A percentile compares a stretch with the other conserved stretches of the same genome.
Evolutionary conservation across 2,113 vertebrate genomes (phyloP).

Genomic region (Poeciliopsis occidentalis): DNA sequence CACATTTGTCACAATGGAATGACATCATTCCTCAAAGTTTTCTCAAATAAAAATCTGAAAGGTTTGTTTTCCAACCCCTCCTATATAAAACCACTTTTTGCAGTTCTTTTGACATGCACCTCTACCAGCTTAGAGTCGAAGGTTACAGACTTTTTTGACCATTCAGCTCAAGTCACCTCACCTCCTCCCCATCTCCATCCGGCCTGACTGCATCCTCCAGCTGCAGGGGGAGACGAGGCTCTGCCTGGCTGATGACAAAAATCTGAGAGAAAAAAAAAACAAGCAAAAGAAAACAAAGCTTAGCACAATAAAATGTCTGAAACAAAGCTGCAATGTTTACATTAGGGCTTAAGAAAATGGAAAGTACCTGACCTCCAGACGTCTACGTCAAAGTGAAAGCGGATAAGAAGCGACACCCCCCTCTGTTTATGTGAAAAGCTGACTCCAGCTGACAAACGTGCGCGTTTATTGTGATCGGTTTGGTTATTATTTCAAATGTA

Average conservation of each 20-base stretch:
- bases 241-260: conserved; percentile 94
- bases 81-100: neutral
- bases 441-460: neutral
- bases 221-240: conserved; percentile 92
- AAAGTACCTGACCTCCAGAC: conserved; percentile 41
- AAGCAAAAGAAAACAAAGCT: neutral
- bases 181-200: conserved; percentile 95
- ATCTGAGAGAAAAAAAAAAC: conserved; percentile 80
- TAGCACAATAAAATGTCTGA: conserved; percentile 6
- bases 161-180: conserved; percentile 68
- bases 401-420: neutral
- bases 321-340: conserved; percentile 11
- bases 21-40: neutral
- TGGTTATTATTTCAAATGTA: neutral
- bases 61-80: neutral
- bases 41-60: neutral
- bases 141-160: neutral
- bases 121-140: neutral
- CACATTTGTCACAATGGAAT: neutral
- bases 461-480: neutral
- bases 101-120: neutral
- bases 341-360: conserved; percentile 1
- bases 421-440: neutral
- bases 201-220: conserved; percentile 94
- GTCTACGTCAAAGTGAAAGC: conserved; percentile 25